A percentile compares a stretch with the other conserved stretches of the same genome.
phyloP scores from a whole-genome alignment of 2,888 invertebrate species.

The Argyresthia albistria region DNA sequence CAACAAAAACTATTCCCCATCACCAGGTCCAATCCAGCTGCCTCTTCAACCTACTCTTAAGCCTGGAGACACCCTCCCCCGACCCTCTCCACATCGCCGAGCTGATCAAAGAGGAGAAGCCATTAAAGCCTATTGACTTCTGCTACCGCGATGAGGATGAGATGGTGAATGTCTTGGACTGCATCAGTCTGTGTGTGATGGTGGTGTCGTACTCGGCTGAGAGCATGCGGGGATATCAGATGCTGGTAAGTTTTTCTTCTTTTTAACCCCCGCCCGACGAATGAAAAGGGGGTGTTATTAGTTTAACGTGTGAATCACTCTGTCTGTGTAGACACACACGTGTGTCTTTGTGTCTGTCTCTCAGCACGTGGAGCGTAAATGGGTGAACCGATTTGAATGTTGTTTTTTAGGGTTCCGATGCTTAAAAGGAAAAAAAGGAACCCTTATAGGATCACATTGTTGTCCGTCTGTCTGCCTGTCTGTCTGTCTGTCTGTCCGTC shows the following conservation, averaged over 20 bases:
- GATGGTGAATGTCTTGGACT: slow-evolving; percentile 96
- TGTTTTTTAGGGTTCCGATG: too few species aligned
- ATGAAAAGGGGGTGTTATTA: too few species aligned
- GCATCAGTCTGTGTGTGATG: slow-evolving; percentile 98
- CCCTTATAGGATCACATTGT: too few species aligned
- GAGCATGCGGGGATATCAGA: slow-evolving; percentile 91
- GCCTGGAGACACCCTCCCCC: slow-evolving; percentile 94
- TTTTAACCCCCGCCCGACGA: too few species aligned
- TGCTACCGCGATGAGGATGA: slow-evolving; percentile 99
- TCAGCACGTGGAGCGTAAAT: too few species aligned
- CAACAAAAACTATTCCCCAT: not conserved
- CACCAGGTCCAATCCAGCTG: slow-evolving; percentile 88
- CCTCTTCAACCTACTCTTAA: slow-evolving; percentile 90
- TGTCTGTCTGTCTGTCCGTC: too few species aligned
- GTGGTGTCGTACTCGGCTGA: slow-evolving; percentile 99
- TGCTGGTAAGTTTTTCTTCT: slow-evolving; percentile 85
- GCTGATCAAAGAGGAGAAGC: slow-evolving; percentile 91
- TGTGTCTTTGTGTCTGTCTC: too few species aligned
- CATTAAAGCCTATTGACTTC: slow-evolving; percentile 95
- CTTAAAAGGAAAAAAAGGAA: too few species aligned
- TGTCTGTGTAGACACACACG: too few species aligned
- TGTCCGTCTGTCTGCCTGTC: too few species aligned
- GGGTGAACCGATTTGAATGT: too few species aligned
- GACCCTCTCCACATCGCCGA: slow-evolving; percentile 95
- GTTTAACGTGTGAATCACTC: too few species aligned